Conservation (phyloP, 2,888 invertebrate genomes). For the Resseliella maxima region DNA sequence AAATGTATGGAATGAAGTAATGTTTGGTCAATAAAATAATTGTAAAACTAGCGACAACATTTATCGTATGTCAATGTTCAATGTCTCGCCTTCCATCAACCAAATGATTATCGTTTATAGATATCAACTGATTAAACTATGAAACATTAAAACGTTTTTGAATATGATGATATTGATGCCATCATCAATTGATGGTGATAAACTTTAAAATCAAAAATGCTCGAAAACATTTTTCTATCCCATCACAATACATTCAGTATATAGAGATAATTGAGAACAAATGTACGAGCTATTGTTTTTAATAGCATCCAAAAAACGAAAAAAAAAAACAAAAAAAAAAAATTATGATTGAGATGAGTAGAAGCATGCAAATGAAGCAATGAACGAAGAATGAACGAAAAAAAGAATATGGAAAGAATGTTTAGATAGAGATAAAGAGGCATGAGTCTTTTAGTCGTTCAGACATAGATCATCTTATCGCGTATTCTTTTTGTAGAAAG, state of each 20-base stretch:
- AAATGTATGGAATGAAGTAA: constrained; percentile 22
- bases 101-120: background rate
- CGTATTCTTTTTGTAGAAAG: background rate
- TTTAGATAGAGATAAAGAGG: background rate
- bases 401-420: background rate
- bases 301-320: too few species aligned
- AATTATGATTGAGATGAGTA: background rate
- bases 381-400: background rate
- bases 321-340: too few species aligned
- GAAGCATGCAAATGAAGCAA: background rate
- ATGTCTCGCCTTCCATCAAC: background rate
- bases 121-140: background rate
- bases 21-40: constrained; percentile 24
- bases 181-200: too few species aligned
- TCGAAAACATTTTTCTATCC: too few species aligned
- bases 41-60: constrained; percentile 30
- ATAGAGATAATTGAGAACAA: too few species aligned
- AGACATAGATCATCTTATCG: constrained; percentile 46
- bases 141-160: constrained; percentile 1
- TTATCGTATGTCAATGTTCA: background rate
- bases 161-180: too few species aligned
- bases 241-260: background rate
- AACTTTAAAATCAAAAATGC: background rate
- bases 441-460: background rate
- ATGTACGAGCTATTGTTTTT: too few species aligned